phyloP scores from a whole-genome alignment of 2,888 invertebrate species.

The Camptogramma bilineatum region DNA sequence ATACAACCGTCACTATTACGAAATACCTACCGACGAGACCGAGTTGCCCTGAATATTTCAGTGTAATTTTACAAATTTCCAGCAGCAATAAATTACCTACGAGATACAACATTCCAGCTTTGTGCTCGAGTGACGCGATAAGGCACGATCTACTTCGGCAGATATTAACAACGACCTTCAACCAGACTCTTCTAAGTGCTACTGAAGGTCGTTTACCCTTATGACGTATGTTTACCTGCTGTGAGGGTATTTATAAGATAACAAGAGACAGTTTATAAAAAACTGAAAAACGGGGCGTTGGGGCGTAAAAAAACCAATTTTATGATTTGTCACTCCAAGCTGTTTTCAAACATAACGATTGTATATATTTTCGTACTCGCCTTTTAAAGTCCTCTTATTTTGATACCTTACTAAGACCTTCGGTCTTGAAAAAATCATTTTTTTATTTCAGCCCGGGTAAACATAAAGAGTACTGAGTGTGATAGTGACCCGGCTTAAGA shows the following conservation, averaged over 20 bases:
- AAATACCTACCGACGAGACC: not conserved
- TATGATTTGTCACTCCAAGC: no score
- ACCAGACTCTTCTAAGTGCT: constrained; percentile 45
- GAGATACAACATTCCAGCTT: constrained; percentile 56
- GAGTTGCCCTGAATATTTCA: constrained; percentile 30
- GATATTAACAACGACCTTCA: constrained; percentile 54
- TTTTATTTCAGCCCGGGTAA: no score
- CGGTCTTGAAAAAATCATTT: no score
- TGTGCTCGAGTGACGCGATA: constrained; percentile 55
- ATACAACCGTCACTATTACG: constrained; percentile 1
- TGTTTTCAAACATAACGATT: no score
- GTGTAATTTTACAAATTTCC: constrained; percentile 38
- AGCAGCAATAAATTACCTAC: constrained; percentile 47
- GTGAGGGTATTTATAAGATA: not conserved
- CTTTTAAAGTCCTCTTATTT: no score
- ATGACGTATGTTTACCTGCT: not conserved
- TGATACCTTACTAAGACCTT: no score
- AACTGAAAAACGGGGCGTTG: no score
- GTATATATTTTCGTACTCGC: no score
- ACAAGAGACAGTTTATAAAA: not conserved
- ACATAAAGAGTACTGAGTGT: no score
- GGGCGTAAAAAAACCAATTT: no score
- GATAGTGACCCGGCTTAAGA: no score
- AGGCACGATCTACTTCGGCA: constrained; percentile 55
- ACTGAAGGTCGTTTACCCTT: constrained; percentile 16